A percentile compares a stretch with the other conserved stretches of the same genome.
These are phyloP conservation scores for Melinaea menophilus DNA, from an alignment of 2,888 invertebrate genomes.

Conservation along the genomic window DNA sequence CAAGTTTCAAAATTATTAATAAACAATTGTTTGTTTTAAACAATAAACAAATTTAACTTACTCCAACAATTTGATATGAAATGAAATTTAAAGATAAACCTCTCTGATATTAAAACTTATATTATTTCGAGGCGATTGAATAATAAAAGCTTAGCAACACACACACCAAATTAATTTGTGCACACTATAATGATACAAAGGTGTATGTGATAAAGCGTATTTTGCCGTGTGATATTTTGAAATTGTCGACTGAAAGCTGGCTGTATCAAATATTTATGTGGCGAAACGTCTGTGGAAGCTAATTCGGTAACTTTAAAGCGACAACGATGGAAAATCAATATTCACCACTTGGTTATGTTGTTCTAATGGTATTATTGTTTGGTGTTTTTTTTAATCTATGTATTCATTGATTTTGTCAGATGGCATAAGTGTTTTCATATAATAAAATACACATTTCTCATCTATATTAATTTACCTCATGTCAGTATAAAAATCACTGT, in stretches of 20 bases:
- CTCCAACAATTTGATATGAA: slow-evolving; percentile 6
- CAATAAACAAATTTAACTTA: neutral
- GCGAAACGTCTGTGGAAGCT: slow-evolving; percentile 21
- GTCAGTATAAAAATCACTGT: too few relatives aligned
- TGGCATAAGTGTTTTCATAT: too few relatives aligned
- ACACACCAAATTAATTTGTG: neutral
- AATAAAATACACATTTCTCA: too few relatives aligned
- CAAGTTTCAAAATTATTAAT: neutral
- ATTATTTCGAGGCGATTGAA: slow-evolving; percentile 14
- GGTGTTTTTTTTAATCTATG: too few relatives aligned
- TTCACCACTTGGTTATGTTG: neutral
- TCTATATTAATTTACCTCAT: too few relatives aligned
- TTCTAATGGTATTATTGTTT: too few relatives aligned
- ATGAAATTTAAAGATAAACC: slow-evolving; percentile 5
- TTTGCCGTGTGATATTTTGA: neutral
- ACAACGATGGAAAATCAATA: slow-evolving; percentile 29
- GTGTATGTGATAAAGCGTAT: slow-evolving; percentile 7
- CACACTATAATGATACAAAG: neutral
- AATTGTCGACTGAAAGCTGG: slow-evolving; percentile 10
- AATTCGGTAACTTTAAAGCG: slow-evolving; percentile 27
- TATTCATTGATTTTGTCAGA: too few relatives aligned
- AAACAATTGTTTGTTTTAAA: neutral
- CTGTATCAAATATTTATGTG: slow-evolving; percentile 27
- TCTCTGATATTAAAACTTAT: slow-evolving; percentile 10
- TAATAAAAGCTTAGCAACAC: neutral